phyloP scores from a whole-genome alignment of 2,888 invertebrate species.

The Allygus modestus region DNA sequence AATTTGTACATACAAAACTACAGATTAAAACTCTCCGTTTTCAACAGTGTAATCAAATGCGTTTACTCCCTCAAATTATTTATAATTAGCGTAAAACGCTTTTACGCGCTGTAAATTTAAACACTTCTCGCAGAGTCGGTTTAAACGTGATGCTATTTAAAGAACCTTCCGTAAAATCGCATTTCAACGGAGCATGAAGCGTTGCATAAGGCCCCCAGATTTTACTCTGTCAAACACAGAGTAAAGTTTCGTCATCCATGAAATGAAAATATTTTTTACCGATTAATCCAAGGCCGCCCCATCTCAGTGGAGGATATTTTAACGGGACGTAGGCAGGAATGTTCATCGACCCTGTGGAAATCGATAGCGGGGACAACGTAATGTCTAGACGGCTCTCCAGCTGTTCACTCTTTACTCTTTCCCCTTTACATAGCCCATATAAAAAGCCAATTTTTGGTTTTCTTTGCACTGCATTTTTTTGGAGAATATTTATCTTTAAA shows the following conservation, averaged over 20 bases:
- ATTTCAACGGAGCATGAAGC: not conserved
- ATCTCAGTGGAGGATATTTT: not conserved
- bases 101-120: no score
- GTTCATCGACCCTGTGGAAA: slow-evolving; percentile 8
- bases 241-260: slow-evolving; percentile 14
- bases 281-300: slow-evolving; percentile 7
- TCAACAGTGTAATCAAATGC: no score
- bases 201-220: not conserved
- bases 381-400: slow-evolving; percentile 12
- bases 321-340: slow-evolving; percentile 1
- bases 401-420: not conserved
- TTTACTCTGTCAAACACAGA: not conserved
- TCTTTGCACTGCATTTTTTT: no score
- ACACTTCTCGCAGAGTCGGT: no score
- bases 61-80: no score
- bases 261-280: slow-evolving; percentile 25
- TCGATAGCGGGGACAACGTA: not conserved
- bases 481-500: no score
- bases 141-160: no score
- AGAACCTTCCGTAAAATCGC: not conserved
- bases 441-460: no score
- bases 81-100: no score
- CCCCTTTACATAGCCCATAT: not conserved
- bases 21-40: no score
- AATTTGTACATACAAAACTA: no score